Conservation (phyloP, 2,888 invertebrate genomes). For the Phortica magna region DNA sequence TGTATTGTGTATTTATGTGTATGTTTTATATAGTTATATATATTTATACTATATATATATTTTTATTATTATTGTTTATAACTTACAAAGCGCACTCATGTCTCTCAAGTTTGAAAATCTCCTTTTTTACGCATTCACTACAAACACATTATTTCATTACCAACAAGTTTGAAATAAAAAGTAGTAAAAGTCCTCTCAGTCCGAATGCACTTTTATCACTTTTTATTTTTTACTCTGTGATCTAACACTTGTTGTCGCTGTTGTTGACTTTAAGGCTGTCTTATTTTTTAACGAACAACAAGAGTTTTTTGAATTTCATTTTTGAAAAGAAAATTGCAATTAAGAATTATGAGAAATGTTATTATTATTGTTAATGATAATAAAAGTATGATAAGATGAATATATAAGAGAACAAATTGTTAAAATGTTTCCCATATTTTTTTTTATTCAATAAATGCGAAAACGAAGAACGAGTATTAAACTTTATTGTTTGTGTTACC, state of each 20-base stretch:
- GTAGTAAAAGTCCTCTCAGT: no score
- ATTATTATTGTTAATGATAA: constrained; percentile 21
- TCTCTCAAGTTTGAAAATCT: no score
- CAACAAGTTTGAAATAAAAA: no score
- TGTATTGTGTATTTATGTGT: not conserved
- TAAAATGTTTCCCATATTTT: not conserved
- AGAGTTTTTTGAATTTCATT: constrained; percentile 62
- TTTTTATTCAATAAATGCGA: not conserved
- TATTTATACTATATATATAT: not conserved
- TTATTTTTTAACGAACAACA: constrained; percentile 60
- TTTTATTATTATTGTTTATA: not conserved
- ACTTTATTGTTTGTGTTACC: constrained; percentile 47
- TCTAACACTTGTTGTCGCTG: not conserved
- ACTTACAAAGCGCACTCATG: not conserved
- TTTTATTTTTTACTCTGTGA: not conserved
- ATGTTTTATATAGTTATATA: not conserved
- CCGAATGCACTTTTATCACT: no score
- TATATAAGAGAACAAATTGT: constrained; percentile 7
- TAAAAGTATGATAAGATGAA: not conserved
- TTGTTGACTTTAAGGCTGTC: constrained; percentile 55
- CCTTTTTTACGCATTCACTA: no score
- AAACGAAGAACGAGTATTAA: not conserved
- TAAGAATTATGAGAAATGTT: constrained; percentile 61
- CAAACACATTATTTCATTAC: no score
- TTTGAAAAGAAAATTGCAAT: constrained; percentile 57